A percentile compares a stretch with the other conserved stretches of the same genome.
phyloP scores from a whole-genome alignment of 1,140 invertebrate genomes.

The Periplaneta americana region DNA sequence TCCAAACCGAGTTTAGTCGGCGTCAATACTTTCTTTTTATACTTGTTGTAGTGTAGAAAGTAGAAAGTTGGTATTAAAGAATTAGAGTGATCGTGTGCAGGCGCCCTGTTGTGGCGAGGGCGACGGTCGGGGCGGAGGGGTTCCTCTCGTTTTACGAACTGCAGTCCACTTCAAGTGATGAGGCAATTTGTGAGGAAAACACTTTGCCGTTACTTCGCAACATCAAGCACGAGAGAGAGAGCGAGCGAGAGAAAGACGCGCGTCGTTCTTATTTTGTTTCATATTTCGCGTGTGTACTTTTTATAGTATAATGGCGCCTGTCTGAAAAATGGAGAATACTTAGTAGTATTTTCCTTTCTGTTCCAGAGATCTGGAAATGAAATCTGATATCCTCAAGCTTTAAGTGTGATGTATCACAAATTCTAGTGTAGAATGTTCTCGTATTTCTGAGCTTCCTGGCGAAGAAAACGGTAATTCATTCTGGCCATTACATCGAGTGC shows the following conservation, averaged over 20 bases:
- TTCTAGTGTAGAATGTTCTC: background rate
- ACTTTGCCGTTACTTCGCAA: background rate
- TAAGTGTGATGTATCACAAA: no score
- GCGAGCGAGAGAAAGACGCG: background rate
- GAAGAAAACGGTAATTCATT: background rate
- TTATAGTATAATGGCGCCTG: background rate
- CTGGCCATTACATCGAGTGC: background rate
- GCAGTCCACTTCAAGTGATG: constrained; percentile 5
- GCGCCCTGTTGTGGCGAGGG: background rate
- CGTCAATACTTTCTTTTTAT: no score
- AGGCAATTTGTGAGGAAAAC: constrained; percentile 8
- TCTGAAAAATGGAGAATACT: background rate
- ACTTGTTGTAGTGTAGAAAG: no score
- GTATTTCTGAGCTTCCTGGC: background rate
- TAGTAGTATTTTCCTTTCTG: background rate
- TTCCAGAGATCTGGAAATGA: background rate
- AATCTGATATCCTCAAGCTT: background rate
- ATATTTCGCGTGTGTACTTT: background rate
- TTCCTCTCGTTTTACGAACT: background rate
- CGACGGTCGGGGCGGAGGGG: background rate
- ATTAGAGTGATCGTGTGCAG: background rate
- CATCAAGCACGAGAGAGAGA: background rate
- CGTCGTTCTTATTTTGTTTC: background rate
- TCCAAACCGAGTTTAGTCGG: no score
- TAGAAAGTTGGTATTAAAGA: no score